A percentile compares a stretch with the other conserved stretches of the same genome.
Conservation (phyloP, 2,113 vertebrate species). For the Saguinus imperator region DNA sequence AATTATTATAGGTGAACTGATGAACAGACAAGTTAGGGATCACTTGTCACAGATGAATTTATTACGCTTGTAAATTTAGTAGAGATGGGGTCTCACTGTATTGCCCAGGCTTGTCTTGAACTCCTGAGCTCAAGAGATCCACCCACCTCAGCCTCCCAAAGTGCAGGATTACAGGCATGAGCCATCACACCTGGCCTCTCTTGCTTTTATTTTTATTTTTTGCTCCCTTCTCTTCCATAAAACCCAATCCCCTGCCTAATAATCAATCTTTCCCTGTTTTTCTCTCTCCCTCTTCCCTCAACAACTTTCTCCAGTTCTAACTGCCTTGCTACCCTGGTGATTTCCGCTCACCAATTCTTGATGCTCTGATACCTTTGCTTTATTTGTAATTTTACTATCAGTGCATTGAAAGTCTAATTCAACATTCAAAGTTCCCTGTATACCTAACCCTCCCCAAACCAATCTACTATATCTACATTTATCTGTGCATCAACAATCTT, state of each 20-base stretch:
- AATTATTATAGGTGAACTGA: too few species aligned
- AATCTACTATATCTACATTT: neutral
- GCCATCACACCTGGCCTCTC: too few species aligned
- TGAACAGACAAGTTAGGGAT: too few species aligned
- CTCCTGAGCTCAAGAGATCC: too few species aligned
- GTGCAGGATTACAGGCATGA: too few species aligned
- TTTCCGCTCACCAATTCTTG: neutral
- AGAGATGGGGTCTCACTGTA: too few species aligned
- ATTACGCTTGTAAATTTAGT: too few species aligned
- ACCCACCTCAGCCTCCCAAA: too few species aligned
- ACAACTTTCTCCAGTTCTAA: neutral
- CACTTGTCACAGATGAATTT: too few species aligned
- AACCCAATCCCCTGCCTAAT: neutral
- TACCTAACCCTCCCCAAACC: neutral
- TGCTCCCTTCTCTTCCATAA: neutral
- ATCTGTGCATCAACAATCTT: neutral
- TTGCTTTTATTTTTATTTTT: neutral
- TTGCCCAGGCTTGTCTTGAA: too few species aligned
- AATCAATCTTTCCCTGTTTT: neutral
- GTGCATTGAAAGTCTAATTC: neutral
- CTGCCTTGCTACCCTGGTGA: neutral
- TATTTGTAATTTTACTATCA: neutral
- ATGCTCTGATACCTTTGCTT: neutral
- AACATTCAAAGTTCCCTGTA: neutral
- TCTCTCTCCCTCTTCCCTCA: neutral